These are phyloP conservation scores for Hypena proboscidalis DNA, from an alignment of 2,888 invertebrate species.

Conservation along the genomic window DNA sequence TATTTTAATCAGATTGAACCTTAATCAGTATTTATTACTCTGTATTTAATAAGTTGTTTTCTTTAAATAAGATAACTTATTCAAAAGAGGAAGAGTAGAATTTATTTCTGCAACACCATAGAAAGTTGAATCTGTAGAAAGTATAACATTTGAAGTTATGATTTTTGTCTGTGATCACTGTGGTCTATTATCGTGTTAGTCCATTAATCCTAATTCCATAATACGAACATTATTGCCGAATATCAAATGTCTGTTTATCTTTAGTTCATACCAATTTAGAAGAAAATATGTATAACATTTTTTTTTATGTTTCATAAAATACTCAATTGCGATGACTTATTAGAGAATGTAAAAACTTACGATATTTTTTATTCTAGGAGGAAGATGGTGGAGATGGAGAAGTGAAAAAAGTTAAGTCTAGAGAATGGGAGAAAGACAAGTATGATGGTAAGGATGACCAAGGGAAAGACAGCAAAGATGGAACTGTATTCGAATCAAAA, in stretches of 20 bases:
- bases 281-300: too few species aligned
- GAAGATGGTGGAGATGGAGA: conserved; percentile 75
- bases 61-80: too few species aligned
- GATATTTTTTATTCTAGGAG: conserved; percentile 58
- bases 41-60: too few species aligned
- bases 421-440: conserved; percentile 80
- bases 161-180: neutral
- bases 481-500: conserved; percentile 73
- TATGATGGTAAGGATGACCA: conserved; percentile 68
- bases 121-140: too few species aligned
- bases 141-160: too few species aligned
- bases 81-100: too few species aligned
- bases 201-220: too few species aligned
- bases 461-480: conserved; percentile 63
- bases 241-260: too few species aligned
- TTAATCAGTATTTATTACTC: neutral
- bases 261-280: too few species aligned
- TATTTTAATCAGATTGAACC: neutral
- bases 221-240: too few species aligned
- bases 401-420: conserved; percentile 77
- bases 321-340: neutral
- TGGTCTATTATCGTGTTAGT: neutral
- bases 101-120: too few species aligned
- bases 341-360: neutral
- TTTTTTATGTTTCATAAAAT: too few species aligned